phyloP scores from a whole-genome alignment of 1,140 invertebrate genomes.

The Araneus ventricosus region DNA sequence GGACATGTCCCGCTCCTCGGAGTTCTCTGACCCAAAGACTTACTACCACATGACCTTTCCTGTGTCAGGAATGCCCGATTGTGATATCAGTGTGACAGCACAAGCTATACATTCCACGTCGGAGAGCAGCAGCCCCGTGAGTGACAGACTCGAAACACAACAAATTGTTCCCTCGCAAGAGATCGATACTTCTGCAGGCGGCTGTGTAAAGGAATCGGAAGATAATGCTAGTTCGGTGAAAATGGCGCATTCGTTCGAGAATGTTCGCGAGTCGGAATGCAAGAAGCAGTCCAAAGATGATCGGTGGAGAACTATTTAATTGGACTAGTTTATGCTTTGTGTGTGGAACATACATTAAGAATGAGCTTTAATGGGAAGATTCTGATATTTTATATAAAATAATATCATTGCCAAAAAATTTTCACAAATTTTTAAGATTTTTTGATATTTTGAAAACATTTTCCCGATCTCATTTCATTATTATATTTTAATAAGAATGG shows the following conservation, averaged over 20 bases:
- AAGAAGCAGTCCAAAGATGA: background rate
- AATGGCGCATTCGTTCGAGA: too few species aligned
- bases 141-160: too few species aligned
- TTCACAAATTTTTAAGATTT: background rate
- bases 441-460: background rate
- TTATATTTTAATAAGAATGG: background rate
- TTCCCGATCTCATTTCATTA: background rate
- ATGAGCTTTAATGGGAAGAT: conserved; percentile 40
- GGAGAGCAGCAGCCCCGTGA: background rate
- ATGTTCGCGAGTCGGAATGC: background rate
- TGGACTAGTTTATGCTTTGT: background rate
- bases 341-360: background rate
- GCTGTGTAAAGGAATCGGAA: background rate
- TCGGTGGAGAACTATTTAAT: conserved; percentile 56
- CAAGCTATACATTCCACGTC: conserved; percentile 42
- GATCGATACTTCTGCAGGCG: too few species aligned
- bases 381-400: conserved; percentile 11
- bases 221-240: background rate
- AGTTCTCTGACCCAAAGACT: conserved; percentile 62
- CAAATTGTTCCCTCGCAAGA: background rate
- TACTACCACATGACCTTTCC: conserved; percentile 71
- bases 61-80: conserved; percentile 23
- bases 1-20: conserved; percentile 56
- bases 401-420: conserved; percentile 27
- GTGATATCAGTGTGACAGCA: background rate